Base-by-base conservation (phyloP, 1,140 invertebrate species). In the Lithobius niger region DNA sequence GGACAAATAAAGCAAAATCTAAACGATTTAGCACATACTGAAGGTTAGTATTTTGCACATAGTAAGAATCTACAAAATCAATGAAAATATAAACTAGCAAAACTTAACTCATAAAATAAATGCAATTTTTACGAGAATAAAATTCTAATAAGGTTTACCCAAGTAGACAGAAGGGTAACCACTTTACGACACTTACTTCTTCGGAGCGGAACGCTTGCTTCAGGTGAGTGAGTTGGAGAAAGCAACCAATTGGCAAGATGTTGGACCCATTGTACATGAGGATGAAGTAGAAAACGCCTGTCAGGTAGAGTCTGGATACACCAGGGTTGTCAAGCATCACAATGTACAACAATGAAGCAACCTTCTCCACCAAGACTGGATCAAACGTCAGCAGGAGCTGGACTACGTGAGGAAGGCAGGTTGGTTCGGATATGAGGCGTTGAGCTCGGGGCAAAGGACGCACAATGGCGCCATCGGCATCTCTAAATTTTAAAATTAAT, bases 221-320 rank as follows among this genome's bases (percentile, higher is more conserved):
- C 66, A 88, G 83, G 68, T 99, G 96, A 15, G 95, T 94, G 49
- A 96, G 75, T 65, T 97, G 83, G 21, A 99, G 76, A 68, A 99
- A 94, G 61, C 82, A 79, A 0, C 94, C 95, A 54, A 99, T 85
- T 0, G 96, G 95, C 44, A 99, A 71, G 25, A 99, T 82, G 68
- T 99, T 99, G 2, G 93, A 97, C 6, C 97, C 97, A 10, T 91
- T 99, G 69, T 99, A 99, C 88, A 99, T 94, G 42, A 99, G 79
- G 73, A 99, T 97, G 69, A 99, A 99, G 73, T 89, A 99, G 71
- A 99, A 99, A 10, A 96, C 82, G 4, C 97, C 97, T 0, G 91
- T 94, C 48, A 92, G 76, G 69, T 97, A 98, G 16, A 99, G 76
- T 65, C 93, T 89, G 0, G 92, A 86, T 62, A 97, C 82, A 62